These are phyloP conservation scores for Pheosia tremula DNA, from an alignment of 2,888 invertebrate species.

Conservation along the genomic window DNA sequence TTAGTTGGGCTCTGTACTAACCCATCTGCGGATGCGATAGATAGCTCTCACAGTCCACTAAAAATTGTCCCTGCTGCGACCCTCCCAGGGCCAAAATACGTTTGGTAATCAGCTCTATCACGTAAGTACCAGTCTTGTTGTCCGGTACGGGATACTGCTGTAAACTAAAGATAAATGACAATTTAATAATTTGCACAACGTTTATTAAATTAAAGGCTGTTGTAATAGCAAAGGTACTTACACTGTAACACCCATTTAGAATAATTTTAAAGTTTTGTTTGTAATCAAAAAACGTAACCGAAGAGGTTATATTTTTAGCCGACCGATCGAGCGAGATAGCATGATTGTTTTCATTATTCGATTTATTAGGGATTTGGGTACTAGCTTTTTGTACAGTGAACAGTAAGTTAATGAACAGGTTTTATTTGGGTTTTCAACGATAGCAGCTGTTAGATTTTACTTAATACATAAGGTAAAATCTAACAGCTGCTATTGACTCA, in stretches of 20 bases:
- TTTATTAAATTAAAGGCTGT: background rate
- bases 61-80: conserved; percentile 93
- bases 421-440: too few relatives aligned
- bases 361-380: too few relatives aligned
- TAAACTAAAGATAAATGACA: conserved; percentile 77
- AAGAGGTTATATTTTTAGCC: background rate
- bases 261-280: conserved; percentile 9
- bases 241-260: conserved; percentile 87
- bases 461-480: too few relatives aligned
- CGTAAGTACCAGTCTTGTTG: conserved; percentile 95
- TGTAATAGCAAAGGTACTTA: conserved; percentile 55
- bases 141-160: conserved; percentile 95
- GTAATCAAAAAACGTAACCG: conserved; percentile 9
- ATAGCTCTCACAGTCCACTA: conserved; percentile 98
- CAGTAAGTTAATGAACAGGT: too few relatives aligned
- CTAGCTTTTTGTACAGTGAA: too few relatives aligned
- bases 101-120: conserved; percentile 94
- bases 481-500: too few relatives aligned
- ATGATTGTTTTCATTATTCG: too few relatives aligned
- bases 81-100: conserved; percentile 94
- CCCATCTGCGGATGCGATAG: conserved; percentile 90
- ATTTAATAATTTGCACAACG: background rate
- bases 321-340: too few relatives aligned
- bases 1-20: conserved; percentile 31
- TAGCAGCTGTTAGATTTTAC: too few relatives aligned